Evolutionary conservation across 2,888 invertebrate genomes (phyloP).

Genomic region (Sarcophaga caerulescens): DNA sequence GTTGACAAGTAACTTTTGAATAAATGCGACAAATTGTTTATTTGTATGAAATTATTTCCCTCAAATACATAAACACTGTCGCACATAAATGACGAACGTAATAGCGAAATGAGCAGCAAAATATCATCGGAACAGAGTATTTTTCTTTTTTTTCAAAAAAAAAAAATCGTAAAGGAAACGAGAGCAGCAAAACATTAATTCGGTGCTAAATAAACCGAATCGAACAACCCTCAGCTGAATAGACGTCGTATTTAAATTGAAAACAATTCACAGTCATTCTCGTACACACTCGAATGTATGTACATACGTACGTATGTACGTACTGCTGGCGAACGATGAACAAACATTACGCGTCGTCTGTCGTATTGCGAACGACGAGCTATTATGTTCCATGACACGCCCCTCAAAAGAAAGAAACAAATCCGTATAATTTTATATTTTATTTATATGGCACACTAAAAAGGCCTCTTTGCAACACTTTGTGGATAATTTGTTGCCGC

Average conservation of each 20-base stretch:
- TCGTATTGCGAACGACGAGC: conserved; percentile 33
- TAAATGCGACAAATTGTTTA: conserved; percentile 69
- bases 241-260: conserved; percentile 23
- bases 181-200: conserved; percentile 23
- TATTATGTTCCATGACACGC: conserved; percentile 64
- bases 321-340: conserved; percentile 35
- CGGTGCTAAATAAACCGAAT: conserved; percentile 24
- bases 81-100: conserved; percentile 17
- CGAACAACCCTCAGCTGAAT: conserved; percentile 55
- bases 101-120: conserved; percentile 53
- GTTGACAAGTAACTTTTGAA: conserved; percentile 66
- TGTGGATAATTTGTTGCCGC: conserved; percentile 68
- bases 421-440: conserved; percentile 57
- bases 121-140: background rate
- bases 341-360: background rate
- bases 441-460: conserved; percentile 33
- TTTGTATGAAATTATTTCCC: conserved; percentile 54
- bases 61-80: conserved; percentile 13
- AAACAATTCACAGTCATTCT: conserved; percentile 31
- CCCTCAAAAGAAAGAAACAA: conserved; percentile 45
- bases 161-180: background rate
- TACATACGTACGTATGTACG: background rate
- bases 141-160: background rate
- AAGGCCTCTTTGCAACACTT: conserved; percentile 64
- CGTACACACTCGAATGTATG: background rate